Evolutionary conservation across 2,888 invertebrate genomes (phyloP), one percentile per base, ranked within the genome.

Genomic region (Drosophila nr. perissopoda): DNA sequence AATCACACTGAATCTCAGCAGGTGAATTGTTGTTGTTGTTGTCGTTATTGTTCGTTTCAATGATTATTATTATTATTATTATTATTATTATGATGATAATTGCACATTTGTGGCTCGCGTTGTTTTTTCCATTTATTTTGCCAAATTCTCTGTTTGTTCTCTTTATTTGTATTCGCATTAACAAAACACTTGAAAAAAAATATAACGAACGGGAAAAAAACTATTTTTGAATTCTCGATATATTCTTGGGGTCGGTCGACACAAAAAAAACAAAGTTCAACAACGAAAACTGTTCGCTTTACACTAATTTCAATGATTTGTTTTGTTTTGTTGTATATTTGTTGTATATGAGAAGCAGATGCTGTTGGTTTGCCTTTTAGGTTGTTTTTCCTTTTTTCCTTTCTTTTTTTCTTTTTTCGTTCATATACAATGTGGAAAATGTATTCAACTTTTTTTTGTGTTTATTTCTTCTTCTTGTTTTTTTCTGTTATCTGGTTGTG

Each of bases 121-220:
- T 40, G 46, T 13, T 46, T 13, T 42, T 42, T 13, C n/a, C 10
- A 29, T 29, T 27, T 29, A 57, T 36, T 49, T 63, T 25, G 38
- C 16, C 34, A 57, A 70, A 57, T 60, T 46, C 46, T 46, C 46
- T 16, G 46, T 27, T 48, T 42, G 46, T 63, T 68, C 42, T 36
- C 13, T 48, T 36, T 58, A 7, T 46, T 58, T 18, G 33, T n/a
- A n/a, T 46, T 56, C 29, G 34, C 57, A 60, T 40, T 52, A 52
- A 61, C 49, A 56, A 40, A 36, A 48, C 70, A 72, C 73, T 65
- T 58, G 13, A 59, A 73, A 64, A 64, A 73, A 65, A 65, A 66
- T 51, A 25, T 34, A 65, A 60, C 46, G 29, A 66, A 66, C 73
- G 74, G 33, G 38, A 72, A 75, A 75, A 53, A 61, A 74, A 76